Evolutionary conservation across 2,797 vertebrate genomes (phyloP), one percentile per base, ranked within the genome.

Genomic region (Pterois miles): DNA sequence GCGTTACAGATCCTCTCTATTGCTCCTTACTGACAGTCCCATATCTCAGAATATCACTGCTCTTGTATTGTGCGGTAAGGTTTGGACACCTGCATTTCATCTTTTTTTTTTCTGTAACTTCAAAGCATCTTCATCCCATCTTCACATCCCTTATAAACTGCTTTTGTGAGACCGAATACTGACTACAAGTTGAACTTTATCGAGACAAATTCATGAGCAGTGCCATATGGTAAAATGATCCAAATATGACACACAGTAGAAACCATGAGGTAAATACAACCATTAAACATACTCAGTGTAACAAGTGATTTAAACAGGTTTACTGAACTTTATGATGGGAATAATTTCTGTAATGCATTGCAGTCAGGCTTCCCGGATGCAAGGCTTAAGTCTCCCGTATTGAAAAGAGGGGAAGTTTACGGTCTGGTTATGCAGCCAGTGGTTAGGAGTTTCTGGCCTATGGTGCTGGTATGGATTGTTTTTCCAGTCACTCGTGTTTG

Each of bases 401-500:
- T 85, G 70, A 71, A 84, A 84, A 85, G 40, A 81, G 57, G 23
- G 74, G 85, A 85, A 27, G 14, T 66, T 86, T 85, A 68, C 33
- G 65, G 53, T 69, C 54, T 78, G 65, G 64, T 76, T 74, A 3
- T 59, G 66, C 53, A 76, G 81, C 74, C 60, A 54, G 67, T 22
- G 27, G 73, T 81, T 78, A 71, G 46, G 80, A 85, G 72, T 75
- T 60, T 68, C 76, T 84, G 82, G 78, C 72, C 46, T 58, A 52
- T 67, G 67, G 31, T 16, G 11, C 38, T 78, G 77, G 53, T 83
- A 40, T 63, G 76, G 77, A 90, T 89, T 65, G 80, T 86, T 92
- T 88, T 85, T 88, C 82, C 86, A 88, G 77, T 76, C 59, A 43
- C 76, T 83, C 27, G 11, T 81, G 66, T 85, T 89, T 85, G 71